Percentiles rank a stretch among this genome's conserved stretches.
These are phyloP conservation scores for Drosophila takahashii DNA, from an alignment of 1,140 invertebrate species.

Conservation along the genomic window DNA sequence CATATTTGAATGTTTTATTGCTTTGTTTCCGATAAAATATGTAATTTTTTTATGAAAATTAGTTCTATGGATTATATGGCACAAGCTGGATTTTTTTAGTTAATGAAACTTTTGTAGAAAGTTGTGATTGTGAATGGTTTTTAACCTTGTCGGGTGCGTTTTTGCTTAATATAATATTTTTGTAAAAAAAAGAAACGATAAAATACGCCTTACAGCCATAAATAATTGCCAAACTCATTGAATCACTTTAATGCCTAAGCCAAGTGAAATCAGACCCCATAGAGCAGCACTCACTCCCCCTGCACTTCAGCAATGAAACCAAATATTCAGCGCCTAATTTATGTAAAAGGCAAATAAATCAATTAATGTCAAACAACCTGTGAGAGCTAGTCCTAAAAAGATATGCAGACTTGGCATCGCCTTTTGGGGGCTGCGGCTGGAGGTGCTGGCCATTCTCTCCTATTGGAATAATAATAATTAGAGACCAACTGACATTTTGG, in stretches of 20 bases:
- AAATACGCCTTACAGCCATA: not conserved
- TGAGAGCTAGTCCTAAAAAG: slow-evolving; percentile 49
- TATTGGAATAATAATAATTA: slow-evolving; percentile 78
- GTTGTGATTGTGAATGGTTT: no score
- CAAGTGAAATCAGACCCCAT: slow-evolving; percentile 17
- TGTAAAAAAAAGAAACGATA: no score
- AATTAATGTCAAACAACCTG: slow-evolving; percentile 84
- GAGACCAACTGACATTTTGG: slow-evolving; percentile 75
- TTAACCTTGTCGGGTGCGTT: no score
- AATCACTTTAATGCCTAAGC: slow-evolving; percentile 29
- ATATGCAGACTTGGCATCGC: slow-evolving; percentile 24
- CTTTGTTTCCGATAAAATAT: no score
- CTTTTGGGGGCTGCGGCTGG: not conserved
- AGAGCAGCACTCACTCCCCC: not conserved
- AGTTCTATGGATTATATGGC: no score
- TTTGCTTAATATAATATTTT: no score
- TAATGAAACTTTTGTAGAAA: no score
- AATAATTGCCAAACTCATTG: not conserved
- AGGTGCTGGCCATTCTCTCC: slow-evolving; percentile 20
- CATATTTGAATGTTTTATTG: no score
- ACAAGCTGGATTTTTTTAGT: no score
- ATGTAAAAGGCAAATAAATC: slow-evolving; percentile 84
- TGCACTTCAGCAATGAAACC: slow-evolving; percentile 27
- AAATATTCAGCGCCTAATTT: slow-evolving; percentile 71
- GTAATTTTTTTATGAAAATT: no score